Evolutionary conservation across 2,113 vertebrate genomes (phyloP), one percentile per base, ranked within the genome.

Genomic region (Alethe diademata): DNA sequence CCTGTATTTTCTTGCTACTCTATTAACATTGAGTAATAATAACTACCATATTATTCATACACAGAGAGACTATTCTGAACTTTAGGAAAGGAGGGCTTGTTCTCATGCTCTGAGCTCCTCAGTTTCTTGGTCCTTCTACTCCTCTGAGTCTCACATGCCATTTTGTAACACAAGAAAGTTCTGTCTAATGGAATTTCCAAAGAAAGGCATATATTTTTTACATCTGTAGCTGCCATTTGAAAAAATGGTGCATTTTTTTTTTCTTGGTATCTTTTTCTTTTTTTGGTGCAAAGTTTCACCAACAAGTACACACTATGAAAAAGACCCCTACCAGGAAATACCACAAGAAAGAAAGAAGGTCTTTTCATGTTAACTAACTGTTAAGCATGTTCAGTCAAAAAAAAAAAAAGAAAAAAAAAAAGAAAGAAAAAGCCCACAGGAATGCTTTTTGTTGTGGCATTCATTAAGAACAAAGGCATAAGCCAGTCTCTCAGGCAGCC

Each of bases 401-500:
- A 86, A 60, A 83, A 24, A 53, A 74, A 90, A 19, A 43, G 81
- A 53, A 82, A 38, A 47, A 86, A 23, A 45, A 25, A 72, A 33
- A 81, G 11, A 45, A 15, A 11, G 0, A n/a, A 25, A 57, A 78
- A 78, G 26, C 78, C 94, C 94, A 93, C 90, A 95, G 93, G 93
- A 97, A 96, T 95, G 91, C 51, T 92, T 95, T 96, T 94, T 96
- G 95, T 96, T 95, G 86, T 89, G 91, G 78, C 64, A 82, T 94
- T 95, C 89, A 86, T 86, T 88, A 95, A 94, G 91, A 96, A 96
- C 90, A 97, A 97, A 97, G 91, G 92, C 91, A 94, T 62, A 71
- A 90, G 83, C 25, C 90, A 83, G 89, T 48, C 92, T 95, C 65
- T 78, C 86, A 86, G 66, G 80, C 85, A 94, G 53, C 26, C 54